phyloP scores from a whole-genome alignment of 2,797 vertebrate species.

The Megalops cyprinoides region DNA sequence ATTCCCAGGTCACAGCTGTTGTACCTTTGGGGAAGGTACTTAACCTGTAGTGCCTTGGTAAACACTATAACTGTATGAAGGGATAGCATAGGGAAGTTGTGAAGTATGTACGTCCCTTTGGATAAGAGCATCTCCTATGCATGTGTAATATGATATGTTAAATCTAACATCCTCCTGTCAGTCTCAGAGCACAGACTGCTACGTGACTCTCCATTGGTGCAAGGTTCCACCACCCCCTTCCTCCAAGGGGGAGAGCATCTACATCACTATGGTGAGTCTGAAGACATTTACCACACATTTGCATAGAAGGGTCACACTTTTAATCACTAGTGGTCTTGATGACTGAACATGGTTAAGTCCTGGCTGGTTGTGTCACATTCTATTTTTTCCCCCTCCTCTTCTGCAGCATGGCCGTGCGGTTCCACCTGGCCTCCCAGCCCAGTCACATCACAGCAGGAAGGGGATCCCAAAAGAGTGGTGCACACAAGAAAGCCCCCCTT shows the following conservation, averaged over 20 bases:
- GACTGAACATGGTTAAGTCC: no score
- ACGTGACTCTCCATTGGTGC: conserved; percentile 22
- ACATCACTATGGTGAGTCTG: conserved; percentile 33
- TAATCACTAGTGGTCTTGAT: no score
- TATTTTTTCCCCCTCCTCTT: neutral
- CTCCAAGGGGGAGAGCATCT: conserved; percentile 30
- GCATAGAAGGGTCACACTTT: neutral
- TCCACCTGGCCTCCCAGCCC: neutral
- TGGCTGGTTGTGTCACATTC: neutral
- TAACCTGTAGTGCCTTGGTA: no score
- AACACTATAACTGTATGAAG: no score
- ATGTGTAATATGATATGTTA: neutral
- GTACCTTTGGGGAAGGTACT: no score
- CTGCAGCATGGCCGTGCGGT: neutral
- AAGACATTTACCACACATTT: no score
- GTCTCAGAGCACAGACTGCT: conserved; percentile 23
- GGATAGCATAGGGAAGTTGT: no score
- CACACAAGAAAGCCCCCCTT: neutral
- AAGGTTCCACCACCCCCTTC: neutral
- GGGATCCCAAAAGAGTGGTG: neutral
- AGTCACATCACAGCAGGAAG: neutral
- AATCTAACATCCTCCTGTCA: neutral
- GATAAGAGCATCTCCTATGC: neutral
- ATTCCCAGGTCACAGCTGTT: no score
- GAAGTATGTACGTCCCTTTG: neutral